These are phyloP conservation scores for Xestia c-nigrum DNA, from an alignment of 2,888 invertebrate species.

Conservation along the genomic window DNA sequence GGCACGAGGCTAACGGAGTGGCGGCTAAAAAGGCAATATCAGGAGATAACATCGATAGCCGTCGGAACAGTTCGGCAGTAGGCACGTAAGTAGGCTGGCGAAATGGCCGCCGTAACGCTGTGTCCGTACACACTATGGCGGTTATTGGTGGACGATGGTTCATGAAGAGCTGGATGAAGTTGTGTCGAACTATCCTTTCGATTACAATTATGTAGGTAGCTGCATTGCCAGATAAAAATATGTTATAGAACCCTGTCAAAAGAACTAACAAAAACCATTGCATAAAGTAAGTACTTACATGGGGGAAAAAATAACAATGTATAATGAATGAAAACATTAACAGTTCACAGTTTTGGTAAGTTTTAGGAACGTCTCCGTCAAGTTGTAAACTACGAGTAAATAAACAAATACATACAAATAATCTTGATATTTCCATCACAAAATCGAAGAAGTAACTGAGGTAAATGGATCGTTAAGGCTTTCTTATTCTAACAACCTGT, in stretches of 20 bases:
- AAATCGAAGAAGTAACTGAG: conserved; percentile 50
- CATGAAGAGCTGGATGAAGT: not conserved
- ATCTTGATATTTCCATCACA: conserved; percentile 57
- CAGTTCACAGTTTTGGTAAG: conserved; percentile 18
- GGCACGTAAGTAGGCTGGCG: conserved; percentile 75
- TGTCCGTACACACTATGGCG: conserved; percentile 64
- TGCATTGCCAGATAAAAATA: not conserved
- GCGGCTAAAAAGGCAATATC: conserved; percentile 77
- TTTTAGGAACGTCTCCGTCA: conserved; percentile 42
- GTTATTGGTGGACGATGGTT: not conserved
- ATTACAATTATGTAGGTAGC: not conserved
- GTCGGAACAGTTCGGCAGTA: conserved; percentile 66
- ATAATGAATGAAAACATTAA: conserved; percentile 14
- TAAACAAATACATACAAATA: conserved; percentile 58
- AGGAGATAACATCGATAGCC: conserved; percentile 74
- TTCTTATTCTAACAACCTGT: conserved; percentile 38
- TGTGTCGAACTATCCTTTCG: not conserved
- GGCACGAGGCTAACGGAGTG: conserved; percentile 66
- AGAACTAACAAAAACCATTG: not conserved
- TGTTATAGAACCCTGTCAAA: too few species aligned
- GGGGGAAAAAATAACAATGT: not conserved
- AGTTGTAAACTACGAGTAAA: conserved; percentile 45
- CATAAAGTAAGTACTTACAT: not conserved
- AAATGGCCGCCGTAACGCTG: conserved; percentile 69
- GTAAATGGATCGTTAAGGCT: conserved; percentile 54